These are phyloP conservation scores for Vicugna pacos DNA, from an alignment of 2,113 vertebrate species.

Conservation along the genomic window DNA sequence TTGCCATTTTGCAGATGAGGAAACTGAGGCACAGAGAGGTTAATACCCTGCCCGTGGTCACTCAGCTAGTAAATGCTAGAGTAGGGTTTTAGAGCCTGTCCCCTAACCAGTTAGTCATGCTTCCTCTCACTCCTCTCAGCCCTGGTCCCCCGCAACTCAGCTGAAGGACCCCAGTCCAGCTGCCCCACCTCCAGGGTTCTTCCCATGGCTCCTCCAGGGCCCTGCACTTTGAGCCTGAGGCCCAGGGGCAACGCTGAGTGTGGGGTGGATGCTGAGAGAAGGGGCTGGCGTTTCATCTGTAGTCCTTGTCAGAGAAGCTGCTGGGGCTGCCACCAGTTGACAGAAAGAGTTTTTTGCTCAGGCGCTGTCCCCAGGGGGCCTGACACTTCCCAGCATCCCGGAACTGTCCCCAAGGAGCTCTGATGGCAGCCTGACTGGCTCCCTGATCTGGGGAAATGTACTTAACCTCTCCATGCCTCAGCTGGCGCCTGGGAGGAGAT, in stretches of 20 bases:
- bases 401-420: background rate
- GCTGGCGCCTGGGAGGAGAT: constrained; percentile 54
- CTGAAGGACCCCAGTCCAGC: background rate
- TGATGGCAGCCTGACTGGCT: background rate
- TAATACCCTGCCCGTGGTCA: background rate
- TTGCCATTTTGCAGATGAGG: background rate
- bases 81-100: background rate
- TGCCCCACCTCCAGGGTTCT: background rate
- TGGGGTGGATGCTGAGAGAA: background rate
- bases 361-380: background rate
- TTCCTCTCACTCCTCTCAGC: accelerated
- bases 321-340: accelerated
- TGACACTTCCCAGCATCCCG: background rate
- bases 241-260: background rate
- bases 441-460: background rate
- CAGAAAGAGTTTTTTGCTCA: background rate
- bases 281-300: background rate
- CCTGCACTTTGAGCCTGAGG: background rate
- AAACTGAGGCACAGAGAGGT: background rate
- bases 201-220: background rate
- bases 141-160: background rate
- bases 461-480: constrained; percentile 23
- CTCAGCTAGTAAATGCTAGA: background rate
- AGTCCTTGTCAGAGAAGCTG: background rate
- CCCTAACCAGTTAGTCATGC: background rate